Evolutionary conservation across 2,797 vertebrate genomes (phyloP), one percentile per base, ranked within the genome.

Genomic region (Neosalanx taihuensis): DNA sequence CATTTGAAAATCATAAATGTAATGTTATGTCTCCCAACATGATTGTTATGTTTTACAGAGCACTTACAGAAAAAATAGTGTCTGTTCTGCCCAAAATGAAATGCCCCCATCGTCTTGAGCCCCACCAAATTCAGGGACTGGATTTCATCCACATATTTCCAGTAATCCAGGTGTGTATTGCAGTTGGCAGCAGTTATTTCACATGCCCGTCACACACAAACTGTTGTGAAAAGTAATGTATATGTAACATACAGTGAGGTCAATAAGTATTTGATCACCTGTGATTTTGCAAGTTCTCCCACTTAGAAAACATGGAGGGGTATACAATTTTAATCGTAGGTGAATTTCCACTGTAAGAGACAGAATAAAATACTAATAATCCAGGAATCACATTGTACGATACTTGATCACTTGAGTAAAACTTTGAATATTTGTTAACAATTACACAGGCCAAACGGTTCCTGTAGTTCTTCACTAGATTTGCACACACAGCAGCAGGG

Each of bases 81-180:
- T 98, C 96, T 0, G 97, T 97, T 71, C 90, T 99, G 23, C 97
- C 97, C 0, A 97, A 92, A 90, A 99, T 99, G 97, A 99, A 99
- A 83, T 99, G 97, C 84, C 97, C 97, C 75, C 97, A 99, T 79
- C 93, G 95, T 23, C 87, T 99, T 82, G 97, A 99, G 80, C 97
- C 97, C 9, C 96, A 99, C 93, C 97, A 99, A 83, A 99, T 99
- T 87, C 97, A 99, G 80, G 97, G 97, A 2, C 80, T 99, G 87
- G 97, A 99, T 84, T 99, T 99, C 80, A 99, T 99, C 85, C 97
- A 99, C 83, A 97, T 99, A 78, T 99, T 98, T 76, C 97, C 97
- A 7, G 97, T 99, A 69, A 88, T 99, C 35, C 97, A 99, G 94
- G 97, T 98, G 84, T 86, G 67, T 7, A 56, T 56, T 17, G 18